Evolutionary conservation across 2,113 vertebrate genomes (phyloP), one percentile per base, ranked within the genome.

Genomic region (Aldabrachelys gigantea): DNA sequence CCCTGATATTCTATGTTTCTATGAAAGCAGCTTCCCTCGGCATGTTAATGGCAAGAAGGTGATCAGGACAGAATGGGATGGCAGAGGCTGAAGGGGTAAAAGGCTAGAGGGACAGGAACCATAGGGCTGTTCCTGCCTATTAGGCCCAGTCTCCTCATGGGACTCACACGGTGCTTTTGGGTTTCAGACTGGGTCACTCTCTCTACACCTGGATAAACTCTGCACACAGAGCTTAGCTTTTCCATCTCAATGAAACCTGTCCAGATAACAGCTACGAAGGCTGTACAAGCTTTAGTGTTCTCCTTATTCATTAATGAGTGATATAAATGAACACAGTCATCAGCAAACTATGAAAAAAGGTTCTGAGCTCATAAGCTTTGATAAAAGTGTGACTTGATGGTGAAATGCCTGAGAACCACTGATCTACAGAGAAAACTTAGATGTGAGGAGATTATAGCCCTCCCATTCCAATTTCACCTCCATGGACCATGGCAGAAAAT

Each of bases 101-200:
- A 57, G 35, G 49, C 17, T 75, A 50, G 29, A 81, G 21, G 54
- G 87, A 85, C 4, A 38, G 47, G 38, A 76, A 24, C 11, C 8
- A 7, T 1, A 0, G 17, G 14, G 25, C 7, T 44, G 79, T 3
- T n/a, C 1, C 6, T 1, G 6, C 72, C n/a, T 47, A 25, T 4
- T 9, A 78, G 65, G 22, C 38, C 24, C 44, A 47, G 44, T 47
- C 44, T 47, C 44, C 44, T 47, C 72, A 11, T 44, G 41, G 72
- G n/a, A 44, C 38, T 27, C 72, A 25, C 38, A 25, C 10, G 9
- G 44, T 1, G 4, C 72, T 76, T 38, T 69, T 17, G 44, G 24
- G 38, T 76, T 76, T 76, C 72, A 25, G 22, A 25, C 24, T 76
- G 41, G 72, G 21, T 44, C 38, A n/a, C n/a, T n/a, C n/a, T n/a